These are phyloP conservation scores for Caenorhabditis becei DNA, from an alignment of 2,888 invertebrate genomes.

Conservation along the genomic window DNA sequence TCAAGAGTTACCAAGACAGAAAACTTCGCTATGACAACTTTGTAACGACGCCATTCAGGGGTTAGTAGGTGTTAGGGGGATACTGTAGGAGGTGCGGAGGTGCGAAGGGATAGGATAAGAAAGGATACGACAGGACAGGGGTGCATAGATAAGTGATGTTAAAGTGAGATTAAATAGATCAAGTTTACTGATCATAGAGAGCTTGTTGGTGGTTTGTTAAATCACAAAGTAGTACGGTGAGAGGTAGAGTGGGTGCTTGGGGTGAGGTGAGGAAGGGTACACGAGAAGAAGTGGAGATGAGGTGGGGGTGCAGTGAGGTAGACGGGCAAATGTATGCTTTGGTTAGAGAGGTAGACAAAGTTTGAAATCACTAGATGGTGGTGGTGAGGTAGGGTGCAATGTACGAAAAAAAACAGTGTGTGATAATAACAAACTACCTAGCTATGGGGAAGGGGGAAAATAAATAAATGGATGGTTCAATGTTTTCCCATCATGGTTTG, in stretches of 20 bases:
- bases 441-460: conserved; percentile 6
- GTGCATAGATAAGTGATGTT: neutral
- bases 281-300: conserved; percentile 17
- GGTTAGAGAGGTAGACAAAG: neutral
- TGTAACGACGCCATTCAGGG: conserved; percentile 16
- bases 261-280: too few species aligned
- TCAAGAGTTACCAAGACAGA: neutral
- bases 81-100: neutral
- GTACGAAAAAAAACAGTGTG: conserved; percentile 12
- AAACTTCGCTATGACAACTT: neutral
- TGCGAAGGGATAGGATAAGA: neutral
- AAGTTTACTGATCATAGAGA: too few species aligned
- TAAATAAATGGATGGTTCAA: neutral
- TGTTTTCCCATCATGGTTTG: neutral
- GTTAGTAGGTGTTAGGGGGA: neutral
- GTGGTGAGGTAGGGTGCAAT: conserved; percentile 35
- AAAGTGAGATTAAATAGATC: neutral
- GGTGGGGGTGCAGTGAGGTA: conserved; percentile 15
- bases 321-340: neutral
- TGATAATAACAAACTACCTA: conserved; percentile 31
- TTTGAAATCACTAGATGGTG: conserved; percentile 13
- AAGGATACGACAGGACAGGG: too few species aligned
- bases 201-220: conserved; percentile 23
- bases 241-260: conserved; percentile 19
- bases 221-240: conserved; percentile 14